Percentiles rank a stretch among this genome's conserved stretches.
These are phyloP conservation scores for Ecliptopera silaceata DNA, from an alignment of 2,888 invertebrate genomes.

Conservation along the genomic window DNA sequence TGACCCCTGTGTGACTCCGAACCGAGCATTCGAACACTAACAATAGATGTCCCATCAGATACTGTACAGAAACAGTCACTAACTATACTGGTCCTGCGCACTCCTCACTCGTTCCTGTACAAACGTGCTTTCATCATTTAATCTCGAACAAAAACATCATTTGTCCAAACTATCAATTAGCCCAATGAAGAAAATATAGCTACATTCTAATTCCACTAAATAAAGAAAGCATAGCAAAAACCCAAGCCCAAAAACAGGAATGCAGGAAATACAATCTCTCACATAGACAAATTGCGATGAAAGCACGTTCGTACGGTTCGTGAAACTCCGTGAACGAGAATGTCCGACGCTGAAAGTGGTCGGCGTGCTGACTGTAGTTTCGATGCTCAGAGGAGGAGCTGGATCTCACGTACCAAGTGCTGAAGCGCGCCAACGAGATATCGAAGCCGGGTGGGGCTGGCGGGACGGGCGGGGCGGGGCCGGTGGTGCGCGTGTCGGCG, in stretches of 20 bases:
- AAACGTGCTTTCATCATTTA: constrained; percentile 18
- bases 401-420: constrained; percentile 96
- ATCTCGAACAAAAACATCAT: background rate
- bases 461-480: constrained; percentile 70
- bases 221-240: background rate
- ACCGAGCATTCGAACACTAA: constrained; percentile 62
- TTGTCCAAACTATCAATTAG: background rate
- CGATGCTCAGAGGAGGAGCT: constrained; percentile 87
- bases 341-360: constrained; percentile 7
- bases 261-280: too few species aligned
- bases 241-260: too few species aligned
- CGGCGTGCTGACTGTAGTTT: constrained; percentile 61
- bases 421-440: constrained; percentile 97
- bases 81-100: constrained; percentile 44
- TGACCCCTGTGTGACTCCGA: constrained; percentile 66
- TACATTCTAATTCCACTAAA: too few species aligned
- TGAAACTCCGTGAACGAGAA: constrained; percentile 10
- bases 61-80: constrained; percentile 55
- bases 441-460: constrained; percentile 82
- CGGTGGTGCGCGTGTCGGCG: constrained; percentile 75
- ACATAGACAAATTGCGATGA: background rate
- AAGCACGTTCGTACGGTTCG: constrained; percentile 19
- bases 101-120: constrained; percentile 32
- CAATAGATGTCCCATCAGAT: constrained; percentile 45
- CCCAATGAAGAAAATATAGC: too few species aligned